Evolutionary conservation across 2,797 vertebrate species (phyloP), one percentile per base, ranked within the genome.

Genomic region (Pachyuromys duprasi): DNA sequence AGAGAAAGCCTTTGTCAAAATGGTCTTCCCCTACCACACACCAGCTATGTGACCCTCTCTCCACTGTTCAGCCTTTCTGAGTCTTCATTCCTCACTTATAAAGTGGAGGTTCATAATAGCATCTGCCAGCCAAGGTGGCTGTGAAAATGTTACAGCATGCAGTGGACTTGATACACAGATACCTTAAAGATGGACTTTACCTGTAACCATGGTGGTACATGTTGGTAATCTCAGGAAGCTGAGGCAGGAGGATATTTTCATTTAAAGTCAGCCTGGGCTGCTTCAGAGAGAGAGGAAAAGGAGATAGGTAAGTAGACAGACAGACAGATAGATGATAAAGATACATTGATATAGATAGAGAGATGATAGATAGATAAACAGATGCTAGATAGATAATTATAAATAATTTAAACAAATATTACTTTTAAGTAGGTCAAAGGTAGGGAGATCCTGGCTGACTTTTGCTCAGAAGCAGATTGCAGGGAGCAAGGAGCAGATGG

Each of bases 1-100:
- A 94, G 79, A 55, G 75, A 95, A 91, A 87, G 39, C 1, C 63
- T 89, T 78, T 57, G 62, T 94, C 63, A 33, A 62, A 63, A 95
- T 90, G 36, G 45, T 31, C 70, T 55, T 42, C 86, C 70, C 83
- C 81, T 14, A 36, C 63, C 60, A 36, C 57, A 45, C 36, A 65
- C 12, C 33, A 78, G 62, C 83, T 70, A 9, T 9, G 4, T 49
- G 78, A 76, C 39, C 3, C 2, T 9, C 9, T 81, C 28, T 31
- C 74, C 39, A 15, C 20, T 28, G 67, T 39, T 72, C 67, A 86
- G 31, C 62, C 13, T 76, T 45, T 69, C 60, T 76, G 78, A 65
- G 33, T 79, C 39, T n/a, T 69, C 81, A 31, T 49, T 86, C 57
- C 42, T 17, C 24, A 22, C 12, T 74, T 78, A 39, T 6, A 18